Evolutionary conservation across 2,113 vertebrate species (phyloP), one percentile per base, ranked within the genome.

Genomic region (Siphamia tubifer): DNA sequence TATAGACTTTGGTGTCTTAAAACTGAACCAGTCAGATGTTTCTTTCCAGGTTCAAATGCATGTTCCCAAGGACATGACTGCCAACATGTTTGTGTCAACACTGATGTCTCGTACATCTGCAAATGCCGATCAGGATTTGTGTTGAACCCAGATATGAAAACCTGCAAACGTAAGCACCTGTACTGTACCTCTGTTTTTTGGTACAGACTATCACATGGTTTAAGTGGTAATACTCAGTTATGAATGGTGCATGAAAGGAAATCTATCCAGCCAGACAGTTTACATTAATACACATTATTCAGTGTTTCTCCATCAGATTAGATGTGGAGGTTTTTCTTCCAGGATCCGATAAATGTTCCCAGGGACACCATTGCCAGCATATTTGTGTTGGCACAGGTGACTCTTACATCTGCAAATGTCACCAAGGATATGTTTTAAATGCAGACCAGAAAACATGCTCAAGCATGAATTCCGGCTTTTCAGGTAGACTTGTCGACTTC

Each of bases 101-200:
- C 48, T 56, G 69, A 81, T 0, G 73, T 74, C 3, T 92, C 62
- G 0, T 81, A 86, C 3, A 43, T 78, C 27, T 93, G 92, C 48
- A 72, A 82, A 58, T 94, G 92, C 82, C 79, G 13, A 0, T 67
- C 79, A 68, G 91, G 89, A 16, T 94, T 91, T 36, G 56, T 66
- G 11, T 66, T 94, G 79, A 93, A 91, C 31, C 55, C 80, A 27
- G 92, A 94, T 48, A 30, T 52, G 67, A 92, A 90, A 77, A 94
- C 91, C 0, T 94, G 94, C 63, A 92, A 91, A 67, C 27, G 44
- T 48, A 48, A 48, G 44, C 27, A 48, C 25, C n/a, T n/a, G n/a
- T n/a, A n/a, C n/a, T n/a, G n/a, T n/a, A n/a, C n/a, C n/a, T n/a
- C n/a, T n/a, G n/a, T n/a, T n/a, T n/a, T n/a, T n/a, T n/a, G n/a